Percentiles rank a stretch among this genome's conserved stretches.
These are phyloP conservation scores for Oryzias javanicus DNA, from an alignment of 2,113 vertebrate species.

Conservation along the genomic window DNA sequence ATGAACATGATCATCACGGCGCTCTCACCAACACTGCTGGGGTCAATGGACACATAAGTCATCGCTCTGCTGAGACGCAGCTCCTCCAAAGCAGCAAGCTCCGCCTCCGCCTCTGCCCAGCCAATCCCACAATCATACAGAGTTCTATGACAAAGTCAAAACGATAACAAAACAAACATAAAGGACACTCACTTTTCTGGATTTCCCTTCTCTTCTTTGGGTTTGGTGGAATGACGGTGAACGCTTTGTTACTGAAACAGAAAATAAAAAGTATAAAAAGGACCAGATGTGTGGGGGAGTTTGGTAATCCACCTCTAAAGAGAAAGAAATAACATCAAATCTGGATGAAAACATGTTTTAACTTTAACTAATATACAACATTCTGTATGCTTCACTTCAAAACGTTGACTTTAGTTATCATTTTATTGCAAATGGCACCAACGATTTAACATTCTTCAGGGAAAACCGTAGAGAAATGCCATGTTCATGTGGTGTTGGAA, in stretches of 20 bases:
- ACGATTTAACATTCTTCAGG: no score
- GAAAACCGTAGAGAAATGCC: no score
- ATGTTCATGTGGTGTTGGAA: no score
- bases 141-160: not conserved
- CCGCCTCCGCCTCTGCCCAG: constrained; percentile 66
- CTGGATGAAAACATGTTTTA: no score
- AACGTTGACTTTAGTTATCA: no score
- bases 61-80: constrained; percentile 64
- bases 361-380: no score
- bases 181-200: constrained; percentile 63
- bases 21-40: constrained; percentile 70
- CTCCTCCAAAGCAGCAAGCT: constrained; percentile 69
- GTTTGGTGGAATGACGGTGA: constrained; percentile 70
- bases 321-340: no score
- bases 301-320: no score
- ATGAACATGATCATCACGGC: not conserved
- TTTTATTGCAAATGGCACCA: no score
- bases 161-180: fast-evolving
- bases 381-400: no score
- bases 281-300: no score
- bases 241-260: constrained; percentile 61
- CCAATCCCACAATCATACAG: constrained; percentile 25
- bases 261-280: not conserved
- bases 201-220: constrained; percentile 68
- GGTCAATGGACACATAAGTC: constrained; percentile 67